Evolutionary conservation across 1,140 invertebrate genomes (phyloP).

Genomic region (Ylistrum balloti): DNA sequence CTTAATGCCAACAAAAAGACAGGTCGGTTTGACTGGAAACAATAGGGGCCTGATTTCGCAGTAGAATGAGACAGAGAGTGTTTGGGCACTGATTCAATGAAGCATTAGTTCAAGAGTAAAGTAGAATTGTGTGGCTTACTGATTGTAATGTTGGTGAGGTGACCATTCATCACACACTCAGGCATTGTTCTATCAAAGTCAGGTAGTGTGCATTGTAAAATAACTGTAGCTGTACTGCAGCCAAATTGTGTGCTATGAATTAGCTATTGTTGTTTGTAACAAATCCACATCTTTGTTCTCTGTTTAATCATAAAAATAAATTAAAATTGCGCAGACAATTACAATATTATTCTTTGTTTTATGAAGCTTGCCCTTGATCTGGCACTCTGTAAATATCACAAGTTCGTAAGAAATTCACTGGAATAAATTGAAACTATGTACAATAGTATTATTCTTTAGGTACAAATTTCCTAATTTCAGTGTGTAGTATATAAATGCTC

Average conservation of each 20-base stretch:
- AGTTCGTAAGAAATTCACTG: background rate
- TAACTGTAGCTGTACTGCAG: slow-evolving; percentile 32
- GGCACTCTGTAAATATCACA: background rate
- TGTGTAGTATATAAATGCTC: background rate
- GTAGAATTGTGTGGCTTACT: background rate
- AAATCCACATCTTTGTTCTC: background rate
- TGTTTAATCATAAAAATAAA: slow-evolving; percentile 26
- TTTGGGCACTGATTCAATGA: background rate
- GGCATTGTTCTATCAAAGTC: background rate
- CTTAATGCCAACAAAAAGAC: background rate
- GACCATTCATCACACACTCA: background rate
- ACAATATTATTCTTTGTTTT: slow-evolving; percentile 40
- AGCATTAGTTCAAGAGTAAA: background rate
- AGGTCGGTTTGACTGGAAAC: background rate
- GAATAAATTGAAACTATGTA: background rate
- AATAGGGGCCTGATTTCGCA: background rate
- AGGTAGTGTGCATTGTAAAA: slow-evolving; percentile 38
- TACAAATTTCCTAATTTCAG: background rate
- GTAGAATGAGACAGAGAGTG: background rate
- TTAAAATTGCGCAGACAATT: slow-evolving; percentile 34
- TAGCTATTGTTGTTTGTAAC: slow-evolving; percentile 34
- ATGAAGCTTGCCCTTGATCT: background rate
- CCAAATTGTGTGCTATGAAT: background rate
- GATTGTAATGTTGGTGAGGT: background rate
- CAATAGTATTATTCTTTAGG: background rate